These are phyloP conservation scores for Oncorhynchus tshawytscha DNA, from an alignment of 2,113 vertebrate genomes.

Conservation along the genomic window DNA sequence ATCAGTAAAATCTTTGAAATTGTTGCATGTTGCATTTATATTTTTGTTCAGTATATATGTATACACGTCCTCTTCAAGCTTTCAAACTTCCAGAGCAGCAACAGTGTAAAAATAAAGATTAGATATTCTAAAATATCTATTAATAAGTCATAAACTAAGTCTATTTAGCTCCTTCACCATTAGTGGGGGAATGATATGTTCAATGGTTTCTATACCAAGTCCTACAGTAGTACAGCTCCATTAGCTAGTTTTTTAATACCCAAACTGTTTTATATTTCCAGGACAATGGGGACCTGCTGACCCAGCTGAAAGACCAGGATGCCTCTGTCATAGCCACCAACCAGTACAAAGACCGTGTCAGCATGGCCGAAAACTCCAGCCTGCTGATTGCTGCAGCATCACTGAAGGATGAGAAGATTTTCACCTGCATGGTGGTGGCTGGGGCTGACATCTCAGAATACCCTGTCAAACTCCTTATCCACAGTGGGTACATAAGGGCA, in stretches of 20 bases:
- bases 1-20: too few relatives aligned
- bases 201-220: too few relatives aligned
- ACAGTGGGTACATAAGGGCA: constrained; percentile 80
- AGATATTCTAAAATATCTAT: too few relatives aligned
- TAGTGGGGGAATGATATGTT: too few relatives aligned
- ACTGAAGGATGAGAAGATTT: constrained; percentile 84
- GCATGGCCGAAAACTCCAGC: constrained; percentile 80
- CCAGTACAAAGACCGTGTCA: constrained; percentile 83
- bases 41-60: not conserved
- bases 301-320: constrained; percentile 32
- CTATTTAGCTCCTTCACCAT: too few relatives aligned
- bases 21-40: too few relatives aligned
- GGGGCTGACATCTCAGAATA: constrained; percentile 75
- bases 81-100: too few relatives aligned
- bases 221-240: too few relatives aligned
- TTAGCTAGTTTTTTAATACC: not conserved
- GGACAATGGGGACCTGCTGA: constrained; percentile 65
- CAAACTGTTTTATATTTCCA: constrained; percentile 35
- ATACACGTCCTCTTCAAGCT: not conserved
- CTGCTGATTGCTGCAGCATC: constrained; percentile 80
- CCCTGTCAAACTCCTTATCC: constrained; percentile 78
- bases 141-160: too few relatives aligned
- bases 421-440: constrained; percentile 86
- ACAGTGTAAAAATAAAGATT: too few relatives aligned
- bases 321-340: constrained; percentile 64